These are phyloP conservation scores for Mesitornis unicolor DNA, from an alignment of 2,113 vertebrate species.

Conservation along the genomic window DNA sequence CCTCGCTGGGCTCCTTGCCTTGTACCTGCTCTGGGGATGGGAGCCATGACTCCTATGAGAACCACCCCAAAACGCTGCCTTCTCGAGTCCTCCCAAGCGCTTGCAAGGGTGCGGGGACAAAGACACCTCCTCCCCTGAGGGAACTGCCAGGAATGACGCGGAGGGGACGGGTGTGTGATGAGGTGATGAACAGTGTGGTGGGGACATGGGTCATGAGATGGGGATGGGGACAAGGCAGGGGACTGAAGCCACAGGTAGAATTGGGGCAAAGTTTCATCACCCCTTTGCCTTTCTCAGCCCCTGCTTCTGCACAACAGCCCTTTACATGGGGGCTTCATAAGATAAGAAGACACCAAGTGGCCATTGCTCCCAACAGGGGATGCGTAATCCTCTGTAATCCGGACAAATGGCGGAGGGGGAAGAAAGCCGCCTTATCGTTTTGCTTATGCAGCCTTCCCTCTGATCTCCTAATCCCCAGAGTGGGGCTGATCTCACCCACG, in stretches of 20 bases:
- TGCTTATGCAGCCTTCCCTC: neutral
- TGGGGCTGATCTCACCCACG: neutral
- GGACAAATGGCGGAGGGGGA: neutral
- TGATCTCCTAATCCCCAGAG: slow-evolving; percentile 4
- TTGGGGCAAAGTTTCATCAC: neutral
- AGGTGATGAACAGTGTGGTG: neutral
- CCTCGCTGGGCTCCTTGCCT: neutral
- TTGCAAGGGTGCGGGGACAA: neutral
- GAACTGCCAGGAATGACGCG: neutral
- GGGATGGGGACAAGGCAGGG: neutral
- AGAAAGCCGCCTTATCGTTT: neutral
- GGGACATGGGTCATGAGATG: neutral
- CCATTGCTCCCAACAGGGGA: neutral
- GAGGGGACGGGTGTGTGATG: neutral
- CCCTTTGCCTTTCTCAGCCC: neutral
- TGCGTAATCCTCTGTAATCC: neutral
- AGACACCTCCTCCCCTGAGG: neutral
- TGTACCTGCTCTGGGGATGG: neutral
- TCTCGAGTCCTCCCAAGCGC: neutral
- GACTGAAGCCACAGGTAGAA: neutral
- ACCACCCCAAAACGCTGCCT: neutral
- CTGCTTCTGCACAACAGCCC: neutral
- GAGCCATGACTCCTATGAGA: neutral
- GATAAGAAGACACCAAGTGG: neutral
- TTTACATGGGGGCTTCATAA: neutral